Evolutionary conservation across 2,888 invertebrate species (phyloP), one percentile per base, ranked within the genome.

Genomic region (Troglohyphantes excavatus): DNA sequence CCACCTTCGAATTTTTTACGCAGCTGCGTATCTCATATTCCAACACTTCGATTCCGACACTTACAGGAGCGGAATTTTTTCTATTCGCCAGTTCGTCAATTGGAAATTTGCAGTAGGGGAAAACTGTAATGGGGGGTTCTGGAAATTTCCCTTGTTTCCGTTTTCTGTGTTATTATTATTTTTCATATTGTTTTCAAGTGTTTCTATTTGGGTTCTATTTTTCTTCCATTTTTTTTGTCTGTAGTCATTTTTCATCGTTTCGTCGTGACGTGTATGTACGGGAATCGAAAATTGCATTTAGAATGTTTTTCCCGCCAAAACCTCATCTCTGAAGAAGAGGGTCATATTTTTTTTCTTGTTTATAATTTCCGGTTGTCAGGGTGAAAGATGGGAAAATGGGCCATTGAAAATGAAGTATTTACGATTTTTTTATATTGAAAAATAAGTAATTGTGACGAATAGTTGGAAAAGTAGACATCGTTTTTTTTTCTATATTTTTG

Each of bases 131-230:
- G 0, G 39, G 65, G 23, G 33, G 19, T 9, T 33, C 17, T 33
- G 33, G 29, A 29, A 21, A 61, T 33, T 65, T 78, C 78, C 33
- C 78, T 39, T 78, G 65, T 65, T 78, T 78, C 78, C 78, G 78
- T 19, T 63, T 27, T 65, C 33, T 33, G 53, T 26, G 53, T n/a
- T 68, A 68, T 68, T 68, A 68, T 68, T 33, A 33, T 68, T 29
- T 68, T 68, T 68, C 78, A 63, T 39, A 65, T 78, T 78, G 78
- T 78, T 76, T 78, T 39, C 33, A 7, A 13, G 0, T 29, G n/a
- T 27, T 65, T 23, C 23, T 65, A 26, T 23, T 19, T 65, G 65
- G 9, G 9, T 27, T 5, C 17, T 9, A 65, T 68, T 68, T 33
- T 33, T 68, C 17, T 46, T 68, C n/a, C n/a, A n/a, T 68, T 75